phyloP scores from a whole-genome alignment of 92 coral and sea anemone species.

The Pocillopora grandis region DNA sequence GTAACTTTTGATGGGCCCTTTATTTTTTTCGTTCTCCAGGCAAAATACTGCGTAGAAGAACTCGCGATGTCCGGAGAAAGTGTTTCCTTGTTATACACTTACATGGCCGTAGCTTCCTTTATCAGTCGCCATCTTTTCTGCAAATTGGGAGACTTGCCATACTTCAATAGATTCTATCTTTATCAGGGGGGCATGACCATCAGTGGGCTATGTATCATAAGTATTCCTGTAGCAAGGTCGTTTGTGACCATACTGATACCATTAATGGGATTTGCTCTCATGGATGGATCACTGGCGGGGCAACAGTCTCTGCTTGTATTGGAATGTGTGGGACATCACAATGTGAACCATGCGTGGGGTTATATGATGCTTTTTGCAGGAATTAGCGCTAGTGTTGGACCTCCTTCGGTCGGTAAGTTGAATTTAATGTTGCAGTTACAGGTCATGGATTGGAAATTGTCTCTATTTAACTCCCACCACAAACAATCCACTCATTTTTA shows the following conservation, averaged over 20 bases:
- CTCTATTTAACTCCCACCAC: too few relatives aligned
- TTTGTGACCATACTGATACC: conserved; percentile 33
- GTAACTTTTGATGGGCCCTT: too few relatives aligned
- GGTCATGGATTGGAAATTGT: too few relatives aligned
- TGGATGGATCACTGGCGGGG: conserved; percentile 64
- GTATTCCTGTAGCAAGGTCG: conserved; percentile 39
- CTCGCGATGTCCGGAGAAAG: conserved; percentile 35
- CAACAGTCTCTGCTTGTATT: conserved; percentile 48
- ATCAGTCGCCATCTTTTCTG: conserved; percentile 59
- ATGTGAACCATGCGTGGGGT: conserved; percentile 54
- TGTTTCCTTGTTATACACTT: conserved; percentile 46
- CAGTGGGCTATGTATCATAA: conserved; percentile 35
- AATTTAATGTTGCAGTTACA: neutral
- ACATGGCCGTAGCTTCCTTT: conserved; percentile 44
- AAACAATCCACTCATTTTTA: too few relatives aligned
- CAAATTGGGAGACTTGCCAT: conserved; percentile 37
- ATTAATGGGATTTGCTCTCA: conserved; percentile 41
- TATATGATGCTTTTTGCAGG: conserved; percentile 19
- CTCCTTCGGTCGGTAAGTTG: conserved; percentile 53
- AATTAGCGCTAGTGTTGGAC: conserved; percentile 16
- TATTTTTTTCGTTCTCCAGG: conserved; percentile 9
- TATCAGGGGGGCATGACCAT: conserved; percentile 45
- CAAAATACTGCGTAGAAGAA: conserved; percentile 49
- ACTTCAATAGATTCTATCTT: conserved; percentile 51
- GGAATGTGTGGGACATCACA: conserved; percentile 41